A percentile compares a stretch with the other conserved stretches of the same genome.
Evolutionary conservation across 2,888 invertebrate species (phyloP).

Genomic region (Eristalis pertinax): DNA sequence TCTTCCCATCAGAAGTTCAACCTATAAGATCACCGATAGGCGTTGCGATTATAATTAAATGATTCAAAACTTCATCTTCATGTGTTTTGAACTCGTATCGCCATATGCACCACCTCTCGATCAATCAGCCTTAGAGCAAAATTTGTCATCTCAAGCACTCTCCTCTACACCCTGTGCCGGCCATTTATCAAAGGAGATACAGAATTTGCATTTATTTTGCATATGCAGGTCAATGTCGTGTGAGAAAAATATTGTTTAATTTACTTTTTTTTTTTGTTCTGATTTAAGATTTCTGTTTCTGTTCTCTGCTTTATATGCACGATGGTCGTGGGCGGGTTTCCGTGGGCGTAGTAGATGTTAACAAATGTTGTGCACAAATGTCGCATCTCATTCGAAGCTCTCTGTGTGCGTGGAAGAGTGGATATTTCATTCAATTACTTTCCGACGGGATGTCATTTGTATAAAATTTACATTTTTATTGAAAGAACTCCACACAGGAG

Average conservation of each 20-base stretch:
- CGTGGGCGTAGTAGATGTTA: slow-evolving; percentile 51
- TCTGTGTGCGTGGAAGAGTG: slow-evolving; percentile 8
- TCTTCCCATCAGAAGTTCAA: slow-evolving; percentile 58
- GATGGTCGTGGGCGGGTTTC: slow-evolving; percentile 33
- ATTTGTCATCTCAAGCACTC: slow-evolving; percentile 17
- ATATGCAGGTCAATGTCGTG: slow-evolving; percentile 68
- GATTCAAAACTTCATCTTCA: slow-evolving; percentile 33
- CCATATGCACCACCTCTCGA: slow-evolving; percentile 26
- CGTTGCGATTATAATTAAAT: slow-evolving; percentile 66
- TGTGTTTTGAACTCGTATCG: neutral
- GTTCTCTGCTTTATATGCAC: slow-evolving; percentile 1
- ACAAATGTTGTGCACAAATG: slow-evolving; percentile 47
- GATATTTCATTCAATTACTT: slow-evolving; percentile 11
- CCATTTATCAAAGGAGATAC: neutral
- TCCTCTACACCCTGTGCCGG: neutral
- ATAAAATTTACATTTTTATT: slow-evolving; percentile 65
- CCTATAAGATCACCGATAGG: slow-evolving; percentile 60
- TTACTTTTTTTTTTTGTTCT: slow-evolving; percentile 30
- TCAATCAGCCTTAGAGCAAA: slow-evolving; percentile 27
- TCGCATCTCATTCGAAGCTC: slow-evolving; percentile 29
- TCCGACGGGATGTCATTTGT: neutral
- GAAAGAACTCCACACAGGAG: slow-evolving; percentile 34
- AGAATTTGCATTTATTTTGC: slow-evolving; percentile 57
- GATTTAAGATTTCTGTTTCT: slow-evolving; percentile 27
- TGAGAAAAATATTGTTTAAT: neutral